These are phyloP conservation scores for Sebastes steindachneri DNA, from an alignment of 2,797 vertebrate species.

Conservation along the genomic window DNA sequence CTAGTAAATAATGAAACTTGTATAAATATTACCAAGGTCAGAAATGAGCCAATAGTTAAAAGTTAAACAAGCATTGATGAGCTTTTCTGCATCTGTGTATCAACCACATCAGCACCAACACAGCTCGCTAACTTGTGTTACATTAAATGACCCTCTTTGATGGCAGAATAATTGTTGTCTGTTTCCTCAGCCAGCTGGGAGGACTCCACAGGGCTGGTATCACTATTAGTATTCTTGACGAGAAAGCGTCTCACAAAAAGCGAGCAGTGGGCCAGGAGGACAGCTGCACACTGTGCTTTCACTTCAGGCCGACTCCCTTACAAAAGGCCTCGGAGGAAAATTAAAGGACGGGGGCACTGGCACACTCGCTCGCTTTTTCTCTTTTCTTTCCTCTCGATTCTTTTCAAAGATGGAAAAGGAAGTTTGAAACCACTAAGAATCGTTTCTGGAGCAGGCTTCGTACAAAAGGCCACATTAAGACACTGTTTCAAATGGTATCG, in stretches of 20 bases:
- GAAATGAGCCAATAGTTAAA: background rate
- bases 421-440: constrained; percentile 66
- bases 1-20: background rate
- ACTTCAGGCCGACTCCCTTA: constrained; percentile 68
- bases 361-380: constrained; percentile 69
- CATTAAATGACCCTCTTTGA: constrained; percentile 69
- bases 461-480: constrained; percentile 56
- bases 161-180: constrained; percentile 71
- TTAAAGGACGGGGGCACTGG: constrained; percentile 79
- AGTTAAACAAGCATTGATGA: constrained; percentile 21
- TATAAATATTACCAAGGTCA: background rate
- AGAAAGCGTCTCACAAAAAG: constrained; percentile 74
- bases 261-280: constrained; percentile 69
- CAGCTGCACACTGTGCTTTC: constrained; percentile 83
- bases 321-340: constrained; percentile 71
- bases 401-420: constrained; percentile 66
- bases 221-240: constrained; percentile 82
- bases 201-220: constrained; percentile 60
- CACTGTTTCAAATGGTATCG: constrained; percentile 36
- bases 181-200: constrained; percentile 78
- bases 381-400: constrained; percentile 51
- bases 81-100: constrained; percentile 36
- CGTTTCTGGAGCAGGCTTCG: constrained; percentile 47
- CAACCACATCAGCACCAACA: constrained; percentile 39
- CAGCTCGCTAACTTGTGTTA: constrained; percentile 58